phyloP scores from a whole-genome alignment of 2,113 vertebrate species.

The Brachyistius frenatus region DNA sequence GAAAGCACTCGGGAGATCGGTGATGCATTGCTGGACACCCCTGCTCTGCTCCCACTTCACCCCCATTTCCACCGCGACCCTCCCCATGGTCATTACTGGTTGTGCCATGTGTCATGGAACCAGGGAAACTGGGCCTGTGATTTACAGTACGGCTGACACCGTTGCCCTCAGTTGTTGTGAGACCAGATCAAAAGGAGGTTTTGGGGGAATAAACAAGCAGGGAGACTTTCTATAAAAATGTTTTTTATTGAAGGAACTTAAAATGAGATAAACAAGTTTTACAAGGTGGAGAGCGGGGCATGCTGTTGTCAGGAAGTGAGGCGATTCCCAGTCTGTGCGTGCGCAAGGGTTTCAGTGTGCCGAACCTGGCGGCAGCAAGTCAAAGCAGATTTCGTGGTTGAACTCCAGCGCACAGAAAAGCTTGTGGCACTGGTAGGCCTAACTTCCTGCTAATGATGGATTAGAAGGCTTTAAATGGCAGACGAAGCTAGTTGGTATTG shows the following conservation, averaged over 20 bases:
- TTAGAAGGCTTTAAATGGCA: constrained; percentile 51
- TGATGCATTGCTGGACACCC: constrained; percentile 78
- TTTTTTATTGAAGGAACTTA: constrained; percentile 57
- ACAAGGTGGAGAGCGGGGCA: constrained; percentile 43
- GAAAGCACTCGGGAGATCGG: constrained; percentile 78
- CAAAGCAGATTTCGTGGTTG: constrained; percentile 46
- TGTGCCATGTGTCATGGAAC: constrained; percentile 36
- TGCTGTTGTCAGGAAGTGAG: constrained; percentile 57
- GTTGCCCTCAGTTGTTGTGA: constrained; percentile 40
- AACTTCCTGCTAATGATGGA: constrained; percentile 64
- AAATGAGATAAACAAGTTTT: constrained; percentile 76
- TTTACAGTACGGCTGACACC: constrained; percentile 70
- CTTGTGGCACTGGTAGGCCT: constrained; percentile 44
- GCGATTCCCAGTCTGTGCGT: constrained; percentile 10
- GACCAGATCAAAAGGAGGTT: constrained; percentile 50
- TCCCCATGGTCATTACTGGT: constrained; percentile 56
- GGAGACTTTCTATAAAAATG: constrained; percentile 54
- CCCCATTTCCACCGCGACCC: constrained; percentile 54
- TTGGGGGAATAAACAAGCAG: constrained; percentile 49
- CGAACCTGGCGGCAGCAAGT: constrained; percentile 39
- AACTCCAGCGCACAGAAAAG: constrained; percentile 25
- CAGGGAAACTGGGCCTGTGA: constrained; percentile 30
- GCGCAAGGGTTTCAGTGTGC: constrained; percentile 22
- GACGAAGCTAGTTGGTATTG: constrained; percentile 44
- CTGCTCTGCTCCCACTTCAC: constrained; percentile 56